Percentiles rank a stretch among this genome's conserved stretches.
Evolutionary conservation across 2,113 vertebrate genomes (phyloP).

Genomic region (Pseudolaguvia tuberculata): DNA sequence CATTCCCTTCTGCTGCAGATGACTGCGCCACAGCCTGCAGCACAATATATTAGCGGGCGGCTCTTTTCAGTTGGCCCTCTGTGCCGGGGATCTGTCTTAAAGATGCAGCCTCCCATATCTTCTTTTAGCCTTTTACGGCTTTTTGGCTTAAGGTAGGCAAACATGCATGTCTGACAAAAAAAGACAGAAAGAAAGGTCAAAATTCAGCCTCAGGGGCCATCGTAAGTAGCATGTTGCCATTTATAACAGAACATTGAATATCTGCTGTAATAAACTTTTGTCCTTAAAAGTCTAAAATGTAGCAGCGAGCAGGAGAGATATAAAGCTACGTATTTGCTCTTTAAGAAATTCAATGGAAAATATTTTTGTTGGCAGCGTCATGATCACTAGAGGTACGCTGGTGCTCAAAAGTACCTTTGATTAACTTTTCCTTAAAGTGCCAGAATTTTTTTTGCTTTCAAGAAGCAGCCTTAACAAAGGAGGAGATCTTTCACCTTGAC

Average conservation of each 20-base stretch:
- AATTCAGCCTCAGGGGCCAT: constrained; percentile 36
- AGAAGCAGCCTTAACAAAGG: constrained; percentile 35
- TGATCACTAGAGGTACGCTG: constrained; percentile 17
- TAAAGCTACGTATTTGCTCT: constrained; percentile 19
- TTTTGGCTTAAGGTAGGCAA: constrained; percentile 45
- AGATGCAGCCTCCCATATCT: constrained; percentile 36
- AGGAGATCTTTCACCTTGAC: constrained; percentile 33
- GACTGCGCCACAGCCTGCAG: constrained; percentile 32
- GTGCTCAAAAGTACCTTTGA: constrained; percentile 44
- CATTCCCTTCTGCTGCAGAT: constrained; percentile 47
- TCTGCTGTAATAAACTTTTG: constrained; percentile 14
- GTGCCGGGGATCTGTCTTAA: constrained; percentile 32
- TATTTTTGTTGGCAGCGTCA: constrained; percentile 46
- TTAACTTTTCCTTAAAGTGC: constrained; percentile 40
- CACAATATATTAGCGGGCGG: constrained; percentile 51
- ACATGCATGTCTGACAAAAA: constrained; percentile 44
- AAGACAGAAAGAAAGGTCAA: constrained; percentile 27
- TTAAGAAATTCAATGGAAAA: constrained; percentile 39
- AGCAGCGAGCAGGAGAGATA: constrained; percentile 32
- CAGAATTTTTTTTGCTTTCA: constrained; percentile 37
- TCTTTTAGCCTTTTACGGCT: constrained; percentile 45
- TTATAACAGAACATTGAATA: constrained; percentile 12
- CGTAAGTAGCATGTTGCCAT: constrained; percentile 41
- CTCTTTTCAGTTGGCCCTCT: constrained; percentile 22
- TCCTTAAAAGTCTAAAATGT: constrained; percentile 31